phyloP scores from a whole-genome alignment of 1,140 invertebrate genomes.

The Hylaeus volcanicus region DNA sequence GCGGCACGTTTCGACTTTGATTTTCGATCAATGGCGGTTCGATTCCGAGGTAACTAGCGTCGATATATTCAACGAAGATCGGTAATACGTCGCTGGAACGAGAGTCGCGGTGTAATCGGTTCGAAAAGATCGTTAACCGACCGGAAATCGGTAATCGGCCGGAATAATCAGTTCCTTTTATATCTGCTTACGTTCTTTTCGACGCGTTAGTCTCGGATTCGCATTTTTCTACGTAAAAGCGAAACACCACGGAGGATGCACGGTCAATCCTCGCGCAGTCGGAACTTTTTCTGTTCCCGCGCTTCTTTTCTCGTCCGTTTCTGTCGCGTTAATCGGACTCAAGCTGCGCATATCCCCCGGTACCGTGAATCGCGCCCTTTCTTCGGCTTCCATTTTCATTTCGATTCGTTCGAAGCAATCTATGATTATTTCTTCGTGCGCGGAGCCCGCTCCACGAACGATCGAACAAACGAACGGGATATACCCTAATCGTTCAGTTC shows the following conservation, averaged over 20 bases:
- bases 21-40: slow-evolving; percentile 68
- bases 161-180: slow-evolving; percentile 75
- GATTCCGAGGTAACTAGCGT: slow-evolving; percentile 59
- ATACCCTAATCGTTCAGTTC: slow-evolving; percentile 67
- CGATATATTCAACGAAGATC: slow-evolving; percentile 66
- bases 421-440: slow-evolving; percentile 32
- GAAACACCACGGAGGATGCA: slow-evolving; percentile 17
- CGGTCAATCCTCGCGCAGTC: slow-evolving; percentile 26
- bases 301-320: not conserved
- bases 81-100: slow-evolving; percentile 52
- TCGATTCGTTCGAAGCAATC: slow-evolving; percentile 37
- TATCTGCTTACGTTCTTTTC: slow-evolving; percentile 69
- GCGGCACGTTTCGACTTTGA: slow-evolving; percentile 45
- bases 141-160: slow-evolving; percentile 76
- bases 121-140: slow-evolving; percentile 78
- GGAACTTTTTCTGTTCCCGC: slow-evolving; percentile 35
- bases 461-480: slow-evolving; percentile 55
- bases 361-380: slow-evolving; percentile 63
- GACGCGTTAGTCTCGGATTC: slow-evolving; percentile 20
- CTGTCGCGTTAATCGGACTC: slow-evolving; percentile 61
- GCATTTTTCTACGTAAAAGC: slow-evolving; percentile 32
- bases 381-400: slow-evolving; percentile 33
- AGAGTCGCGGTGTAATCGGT: slow-evolving; percentile 64
- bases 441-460: slow-evolving; percentile 46
- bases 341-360: slow-evolving; percentile 66